A percentile compares a stretch with the other conserved stretches of the same genome.
Evolutionary conservation across 1,140 invertebrate species (phyloP).

Genomic region (Drosophila bocki): DNA sequence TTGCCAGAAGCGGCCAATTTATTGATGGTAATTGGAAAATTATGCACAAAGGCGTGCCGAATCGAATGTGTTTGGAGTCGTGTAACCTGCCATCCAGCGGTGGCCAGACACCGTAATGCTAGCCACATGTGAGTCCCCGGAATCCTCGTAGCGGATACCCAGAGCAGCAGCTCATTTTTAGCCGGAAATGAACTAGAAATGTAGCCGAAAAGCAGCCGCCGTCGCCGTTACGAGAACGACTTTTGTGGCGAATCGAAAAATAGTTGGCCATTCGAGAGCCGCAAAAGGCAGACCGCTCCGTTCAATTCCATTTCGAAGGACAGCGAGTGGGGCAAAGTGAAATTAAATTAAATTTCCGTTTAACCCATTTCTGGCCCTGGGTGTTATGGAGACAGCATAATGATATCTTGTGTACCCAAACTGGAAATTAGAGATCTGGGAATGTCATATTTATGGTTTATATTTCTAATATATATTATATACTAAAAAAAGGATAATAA

Average conservation of each 20-base stretch:
- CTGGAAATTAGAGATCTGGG: not conserved
- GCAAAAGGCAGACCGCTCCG: constrained; percentile 14
- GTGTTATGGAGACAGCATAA: not conserved
- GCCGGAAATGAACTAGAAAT: constrained; percentile 81
- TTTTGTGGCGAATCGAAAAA: constrained; percentile 75
- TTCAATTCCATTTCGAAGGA: constrained; percentile 7
- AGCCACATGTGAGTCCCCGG: constrained; percentile 51
- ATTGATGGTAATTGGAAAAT: constrained; percentile 78
- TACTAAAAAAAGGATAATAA: too few relatives aligned
- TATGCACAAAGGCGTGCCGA: constrained; percentile 70
- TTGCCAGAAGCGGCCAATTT: constrained; percentile 38
- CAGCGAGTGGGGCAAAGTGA: constrained; percentile 25
- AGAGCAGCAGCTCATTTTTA: constrained; percentile 76
- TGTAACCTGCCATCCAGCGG: constrained; percentile 18
- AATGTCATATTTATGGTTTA: not conserved
- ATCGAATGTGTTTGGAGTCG: constrained; percentile 5
- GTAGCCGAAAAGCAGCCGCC: constrained; percentile 63
- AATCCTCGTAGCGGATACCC: constrained; percentile 30
- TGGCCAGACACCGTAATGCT: constrained; percentile 9
- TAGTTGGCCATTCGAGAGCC: constrained; percentile 48
- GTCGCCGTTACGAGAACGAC: constrained; percentile 46
- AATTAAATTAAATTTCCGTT: constrained; percentile 82
- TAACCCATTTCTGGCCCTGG: constrained; percentile 34
- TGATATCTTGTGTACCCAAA: not conserved
- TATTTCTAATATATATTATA: too few relatives aligned